Percentiles rank a stretch among this genome's conserved stretches.
Conservation (phyloP, 2,113 vertebrate species). For the Prionailurus viverrinus region DNA sequence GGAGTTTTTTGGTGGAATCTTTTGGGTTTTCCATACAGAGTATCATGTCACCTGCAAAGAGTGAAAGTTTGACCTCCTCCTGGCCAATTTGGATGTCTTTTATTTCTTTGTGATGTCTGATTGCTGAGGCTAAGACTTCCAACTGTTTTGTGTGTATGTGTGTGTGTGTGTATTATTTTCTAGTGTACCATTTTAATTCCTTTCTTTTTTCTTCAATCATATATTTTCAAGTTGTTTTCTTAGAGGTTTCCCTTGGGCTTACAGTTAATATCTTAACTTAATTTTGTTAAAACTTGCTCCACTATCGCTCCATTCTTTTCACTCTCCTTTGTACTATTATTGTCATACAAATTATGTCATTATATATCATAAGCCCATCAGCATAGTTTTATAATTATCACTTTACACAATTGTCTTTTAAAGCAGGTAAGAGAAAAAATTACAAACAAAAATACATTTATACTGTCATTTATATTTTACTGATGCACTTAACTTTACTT, state of each 20-base stretch:
- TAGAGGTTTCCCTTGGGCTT: not conserved
- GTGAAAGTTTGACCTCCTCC: too few species aligned
- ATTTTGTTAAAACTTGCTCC: not conserved
- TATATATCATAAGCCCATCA: not conserved
- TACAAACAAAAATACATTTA: slow-evolving; percentile 5
- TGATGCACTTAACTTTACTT: not conserved
- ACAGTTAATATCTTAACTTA: not conserved
- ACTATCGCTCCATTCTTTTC: not conserved
- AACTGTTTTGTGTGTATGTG: too few species aligned
- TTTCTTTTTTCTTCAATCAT: not conserved
- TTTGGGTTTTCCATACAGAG: too few species aligned
- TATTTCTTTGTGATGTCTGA: too few species aligned
- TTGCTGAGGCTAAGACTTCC: too few species aligned
- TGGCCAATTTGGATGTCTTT: too few species aligned
- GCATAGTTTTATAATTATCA: not conserved
- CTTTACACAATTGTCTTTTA: not conserved
- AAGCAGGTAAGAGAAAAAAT: not conserved
- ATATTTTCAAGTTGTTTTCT: not conserved
- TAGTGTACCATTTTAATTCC: not conserved
- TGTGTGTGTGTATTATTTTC: not conserved
- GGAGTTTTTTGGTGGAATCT: too few species aligned
- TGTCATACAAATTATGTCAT: not conserved
- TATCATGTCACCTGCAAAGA: too few species aligned
- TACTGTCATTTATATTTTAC: not conserved
- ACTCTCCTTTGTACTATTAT: not conserved